Evolutionary conservation across 2,113 vertebrate genomes (phyloP).

Genomic region (Aegithalos caudatus): DNA sequence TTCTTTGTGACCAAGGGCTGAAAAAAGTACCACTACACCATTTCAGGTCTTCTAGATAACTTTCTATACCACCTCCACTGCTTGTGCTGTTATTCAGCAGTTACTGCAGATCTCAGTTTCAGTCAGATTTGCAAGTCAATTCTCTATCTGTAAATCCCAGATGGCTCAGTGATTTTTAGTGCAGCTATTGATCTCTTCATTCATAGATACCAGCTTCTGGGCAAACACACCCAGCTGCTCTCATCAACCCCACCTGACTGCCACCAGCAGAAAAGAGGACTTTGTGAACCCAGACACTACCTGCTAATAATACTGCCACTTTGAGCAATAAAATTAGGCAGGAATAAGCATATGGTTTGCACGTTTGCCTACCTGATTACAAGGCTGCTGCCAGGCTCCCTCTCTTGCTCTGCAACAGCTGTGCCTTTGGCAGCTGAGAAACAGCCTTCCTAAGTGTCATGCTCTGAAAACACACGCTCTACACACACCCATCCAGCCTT

Average conservation of each 20-base stretch:
- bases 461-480: conserved; percentile 15
- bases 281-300: background rate
- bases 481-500: conserved; percentile 8
- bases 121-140: conserved; percentile 50
- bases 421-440: conserved; percentile 35
- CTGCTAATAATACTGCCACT: background rate
- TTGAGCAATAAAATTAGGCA: background rate
- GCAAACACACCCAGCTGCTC: conserved; percentile 21
- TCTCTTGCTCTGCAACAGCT: conserved; percentile 13
- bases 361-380: conserved; percentile 55
- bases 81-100: background rate
- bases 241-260: background rate
- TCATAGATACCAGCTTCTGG: background rate
- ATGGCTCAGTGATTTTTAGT: conserved; percentile 37
- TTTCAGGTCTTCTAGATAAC: conserved; percentile 38
- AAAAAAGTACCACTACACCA: background rate
- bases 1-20: background rate
- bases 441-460: background rate
- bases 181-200: conserved; percentile 37
- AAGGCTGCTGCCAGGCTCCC: background rate
- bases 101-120: background rate
- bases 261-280: background rate
- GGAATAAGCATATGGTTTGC: background rate
- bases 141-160: conserved; percentile 15
- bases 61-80: background rate